phyloP scores from a whole-genome alignment of 2,888 invertebrate species.

The Drosophila acutilabella region DNA sequence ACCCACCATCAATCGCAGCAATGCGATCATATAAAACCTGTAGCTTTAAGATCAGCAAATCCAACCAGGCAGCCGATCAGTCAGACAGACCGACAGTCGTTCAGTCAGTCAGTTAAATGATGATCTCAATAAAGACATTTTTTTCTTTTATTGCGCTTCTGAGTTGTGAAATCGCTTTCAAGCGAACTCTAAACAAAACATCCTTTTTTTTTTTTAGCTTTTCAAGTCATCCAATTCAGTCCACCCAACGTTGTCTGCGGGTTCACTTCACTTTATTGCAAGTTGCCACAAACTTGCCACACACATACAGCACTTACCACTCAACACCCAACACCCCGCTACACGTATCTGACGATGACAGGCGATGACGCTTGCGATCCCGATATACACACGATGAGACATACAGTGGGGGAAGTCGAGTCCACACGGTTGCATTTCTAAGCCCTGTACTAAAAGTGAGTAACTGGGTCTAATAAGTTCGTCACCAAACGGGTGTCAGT shows the following conservation, averaged over 20 bases:
- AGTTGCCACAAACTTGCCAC: too few species aligned
- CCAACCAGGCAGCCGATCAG: conserved; percentile 3
- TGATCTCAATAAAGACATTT: conserved; percentile 76
- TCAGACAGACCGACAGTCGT: conserved; percentile 12
- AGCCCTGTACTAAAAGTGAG: too few species aligned
- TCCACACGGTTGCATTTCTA: conserved; percentile 6
- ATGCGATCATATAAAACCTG: conserved; percentile 67
- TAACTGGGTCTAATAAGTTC: too few species aligned
- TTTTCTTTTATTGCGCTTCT: conserved; percentile 55
- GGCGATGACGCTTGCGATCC: conserved; percentile 54
- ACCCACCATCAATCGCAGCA: conserved; percentile 67
- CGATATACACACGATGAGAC: conserved; percentile 39
- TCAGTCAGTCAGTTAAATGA: conserved; percentile 48
- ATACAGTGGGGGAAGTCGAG: conserved; percentile 1
- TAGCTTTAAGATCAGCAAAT: conserved; percentile 55
- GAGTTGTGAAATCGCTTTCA: conserved; percentile 67
- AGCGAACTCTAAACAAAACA: conserved; percentile 26
- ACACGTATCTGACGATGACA: conserved; percentile 53
- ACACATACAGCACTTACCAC: neutral
- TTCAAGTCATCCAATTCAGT: conserved; percentile 1
- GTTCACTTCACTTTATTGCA: conserved; percentile 1
- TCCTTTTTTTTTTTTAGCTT: conserved; percentile 10
- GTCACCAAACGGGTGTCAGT: too few species aligned
- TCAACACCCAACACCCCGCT: conserved; percentile 9
- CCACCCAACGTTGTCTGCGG: conserved; percentile 3